Evolutionary conservation across 2,113 vertebrate genomes (phyloP).

Genomic region (Tachycineta bicolor): DNA sequence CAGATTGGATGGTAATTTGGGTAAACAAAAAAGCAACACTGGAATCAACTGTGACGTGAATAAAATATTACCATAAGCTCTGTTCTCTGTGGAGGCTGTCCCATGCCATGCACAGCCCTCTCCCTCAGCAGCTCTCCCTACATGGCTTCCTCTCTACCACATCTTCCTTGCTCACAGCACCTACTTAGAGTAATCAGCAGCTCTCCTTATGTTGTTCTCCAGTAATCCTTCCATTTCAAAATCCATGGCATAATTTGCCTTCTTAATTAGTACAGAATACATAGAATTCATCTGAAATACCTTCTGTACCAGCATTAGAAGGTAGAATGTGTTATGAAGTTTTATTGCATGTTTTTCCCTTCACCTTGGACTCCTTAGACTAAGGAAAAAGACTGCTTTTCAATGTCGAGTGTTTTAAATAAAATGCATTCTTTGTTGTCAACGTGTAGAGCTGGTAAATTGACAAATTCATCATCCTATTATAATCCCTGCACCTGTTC

Average conservation of each 20-base stretch:
- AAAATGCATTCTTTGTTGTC: conserved; percentile 24
- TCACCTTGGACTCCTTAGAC: neutral
- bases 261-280: neutral
- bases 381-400: neutral
- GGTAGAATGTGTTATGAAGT: neutral
- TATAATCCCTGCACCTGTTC: conserved; percentile 74
- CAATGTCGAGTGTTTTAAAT: conserved; percentile 7
- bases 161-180: neutral
- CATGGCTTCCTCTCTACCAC: fast-evolving
- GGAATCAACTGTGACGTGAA: neutral
- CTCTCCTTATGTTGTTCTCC: neutral
- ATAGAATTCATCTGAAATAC: neutral
- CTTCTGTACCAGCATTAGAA: neutral
- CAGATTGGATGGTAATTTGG: neutral
- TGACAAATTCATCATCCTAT: conserved; percentile 57
- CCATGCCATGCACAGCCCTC: fast-evolving
- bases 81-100: neutral
- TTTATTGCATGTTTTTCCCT: neutral
- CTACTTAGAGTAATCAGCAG: neutral
- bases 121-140: neutral
- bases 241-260: neutral
- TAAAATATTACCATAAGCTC: neutral
- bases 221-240: neutral
- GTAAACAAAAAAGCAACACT: neutral
- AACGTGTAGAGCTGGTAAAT: conserved; percentile 39